These are phyloP conservation scores for Hypomesus transpacificus DNA, from an alignment of 2,113 vertebrate genomes.

Conservation along the genomic window DNA sequence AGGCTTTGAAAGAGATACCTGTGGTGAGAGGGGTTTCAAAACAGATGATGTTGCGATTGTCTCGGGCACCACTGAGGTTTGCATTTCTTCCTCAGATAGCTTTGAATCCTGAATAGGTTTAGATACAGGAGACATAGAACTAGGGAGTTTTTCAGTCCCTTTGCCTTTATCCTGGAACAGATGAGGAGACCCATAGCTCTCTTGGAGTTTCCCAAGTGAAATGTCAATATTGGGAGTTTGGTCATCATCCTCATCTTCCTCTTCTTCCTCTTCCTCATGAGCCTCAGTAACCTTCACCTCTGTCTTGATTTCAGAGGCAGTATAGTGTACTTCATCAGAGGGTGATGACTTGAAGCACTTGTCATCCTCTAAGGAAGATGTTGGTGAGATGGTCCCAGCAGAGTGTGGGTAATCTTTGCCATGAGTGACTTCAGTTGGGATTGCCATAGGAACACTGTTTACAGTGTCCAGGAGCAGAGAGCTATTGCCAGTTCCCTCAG, in stretches of 20 bases:
- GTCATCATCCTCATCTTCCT: conserved; percentile 78
- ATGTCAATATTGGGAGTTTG: conserved; percentile 76
- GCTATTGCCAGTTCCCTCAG: conserved; percentile 85
- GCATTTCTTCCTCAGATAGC: conserved; percentile 47
- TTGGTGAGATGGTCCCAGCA: conserved; percentile 89
- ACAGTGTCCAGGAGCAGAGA: conserved; percentile 79
- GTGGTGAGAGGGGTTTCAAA: conserved; percentile 41
- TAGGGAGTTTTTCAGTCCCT: conserved; percentile 33
- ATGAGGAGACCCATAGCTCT: conserved; percentile 65
- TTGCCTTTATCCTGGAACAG: conserved; percentile 55
- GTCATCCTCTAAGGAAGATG: conserved; percentile 93
- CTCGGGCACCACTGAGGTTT: conserved; percentile 44
- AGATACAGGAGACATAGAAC: conserved; percentile 37
- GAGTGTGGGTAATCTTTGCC: conserved; percentile 86
- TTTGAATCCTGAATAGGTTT: conserved; percentile 49
- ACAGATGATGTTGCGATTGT: conserved; percentile 41
- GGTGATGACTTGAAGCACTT: conserved; percentile 88
- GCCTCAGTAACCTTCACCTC: conserved; percentile 56
- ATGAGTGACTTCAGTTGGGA: conserved; percentile 76
- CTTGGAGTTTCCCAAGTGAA: conserved; percentile 76
- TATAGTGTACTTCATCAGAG: conserved; percentile 77
- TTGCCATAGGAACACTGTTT: conserved; percentile 77
- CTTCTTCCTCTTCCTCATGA: conserved; percentile 67
- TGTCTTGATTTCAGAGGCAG: conserved; percentile 68
- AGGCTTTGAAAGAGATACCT: conserved; percentile 37